Percentiles rank a stretch among this genome's conserved stretches.
These are phyloP conservation scores for Macroglossus sobrinus DNA, from an alignment of 2,113 vertebrate genomes.

Conservation along the genomic window DNA sequence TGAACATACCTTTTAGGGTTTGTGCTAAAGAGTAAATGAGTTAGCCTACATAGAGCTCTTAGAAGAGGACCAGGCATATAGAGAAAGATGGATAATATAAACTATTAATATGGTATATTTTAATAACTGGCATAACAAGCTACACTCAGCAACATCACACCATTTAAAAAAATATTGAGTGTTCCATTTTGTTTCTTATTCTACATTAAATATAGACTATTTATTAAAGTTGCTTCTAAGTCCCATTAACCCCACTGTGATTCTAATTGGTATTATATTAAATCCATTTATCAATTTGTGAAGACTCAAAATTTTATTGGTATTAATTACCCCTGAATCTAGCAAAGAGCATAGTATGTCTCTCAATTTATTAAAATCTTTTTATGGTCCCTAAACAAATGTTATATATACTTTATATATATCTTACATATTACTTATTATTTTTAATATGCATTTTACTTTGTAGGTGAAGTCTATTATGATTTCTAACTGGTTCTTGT, in stretches of 20 bases:
- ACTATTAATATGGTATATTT: not conserved
- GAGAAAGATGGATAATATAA: not conserved
- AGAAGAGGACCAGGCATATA: not conserved
- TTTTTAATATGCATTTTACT: constrained; percentile 5
- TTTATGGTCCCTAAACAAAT: not conserved
- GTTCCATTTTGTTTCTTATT: constrained; percentile 16
- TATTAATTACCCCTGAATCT: constrained; percentile 51
- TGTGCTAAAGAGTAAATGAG: not conserved
- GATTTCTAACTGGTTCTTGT: not conserved
- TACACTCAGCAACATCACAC: not conserved
- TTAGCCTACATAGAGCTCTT: not conserved
- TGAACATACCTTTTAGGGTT: not conserved
- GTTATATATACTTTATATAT: not conserved
- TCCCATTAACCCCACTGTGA: constrained; percentile 43
- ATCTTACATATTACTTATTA: not conserved
- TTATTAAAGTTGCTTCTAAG: constrained; percentile 44
- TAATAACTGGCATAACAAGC: not conserved
- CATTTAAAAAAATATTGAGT: not conserved
- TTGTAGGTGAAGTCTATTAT: not conserved
- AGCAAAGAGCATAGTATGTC: not conserved
- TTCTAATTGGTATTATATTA: constrained; percentile 67
- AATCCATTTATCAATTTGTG: constrained; percentile 51
- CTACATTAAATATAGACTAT: not conserved
- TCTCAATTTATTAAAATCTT: constrained; percentile 45
- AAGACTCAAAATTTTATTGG: constrained; percentile 37